A percentile compares a stretch with the other conserved stretches of the same genome.
Conservation (phyloP, 23 tunicate genomes). For the Trididemnum miniatum region DNA sequence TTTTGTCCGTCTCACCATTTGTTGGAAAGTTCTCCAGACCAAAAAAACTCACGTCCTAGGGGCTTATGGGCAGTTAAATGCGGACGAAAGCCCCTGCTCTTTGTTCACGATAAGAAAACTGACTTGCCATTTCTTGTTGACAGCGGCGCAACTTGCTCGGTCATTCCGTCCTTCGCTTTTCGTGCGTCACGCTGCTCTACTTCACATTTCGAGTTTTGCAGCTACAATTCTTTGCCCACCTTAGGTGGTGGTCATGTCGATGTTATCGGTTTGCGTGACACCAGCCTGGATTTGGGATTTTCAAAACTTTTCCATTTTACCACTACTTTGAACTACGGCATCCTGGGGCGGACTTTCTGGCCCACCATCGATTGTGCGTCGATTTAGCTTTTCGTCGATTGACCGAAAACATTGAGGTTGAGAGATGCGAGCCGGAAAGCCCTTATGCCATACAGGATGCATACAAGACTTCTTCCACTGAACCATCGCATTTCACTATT, state of each 20-base stretch:
- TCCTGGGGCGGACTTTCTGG: not conserved
- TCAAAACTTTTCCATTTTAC: not conserved
- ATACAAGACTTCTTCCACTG: no score
- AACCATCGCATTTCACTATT: no score
- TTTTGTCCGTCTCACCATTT: not conserved
- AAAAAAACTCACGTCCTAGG: not conserved
- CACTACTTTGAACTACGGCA: no score
- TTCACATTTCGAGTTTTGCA: not conserved
- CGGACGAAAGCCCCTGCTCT: not conserved
- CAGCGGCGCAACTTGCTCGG: not conserved
- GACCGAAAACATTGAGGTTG: not conserved
- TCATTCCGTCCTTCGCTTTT: no score
- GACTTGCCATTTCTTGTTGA: not conserved
- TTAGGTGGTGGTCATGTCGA: not conserved
- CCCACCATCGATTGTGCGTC: not conserved
- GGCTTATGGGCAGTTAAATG: not conserved
- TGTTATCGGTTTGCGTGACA: not conserved
- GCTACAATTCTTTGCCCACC: not conserved
- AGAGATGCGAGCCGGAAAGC: no score
- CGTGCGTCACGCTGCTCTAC: not conserved
- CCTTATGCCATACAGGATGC: no score
- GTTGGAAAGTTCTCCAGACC: not conserved
- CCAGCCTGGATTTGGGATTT: not conserved
- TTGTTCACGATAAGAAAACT: not conserved
- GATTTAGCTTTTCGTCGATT: not conserved